These are phyloP conservation scores for Rhabdophis nuchalis DNA, from an alignment of 2,797 vertebrate genomes.

Conservation along the genomic window DNA sequence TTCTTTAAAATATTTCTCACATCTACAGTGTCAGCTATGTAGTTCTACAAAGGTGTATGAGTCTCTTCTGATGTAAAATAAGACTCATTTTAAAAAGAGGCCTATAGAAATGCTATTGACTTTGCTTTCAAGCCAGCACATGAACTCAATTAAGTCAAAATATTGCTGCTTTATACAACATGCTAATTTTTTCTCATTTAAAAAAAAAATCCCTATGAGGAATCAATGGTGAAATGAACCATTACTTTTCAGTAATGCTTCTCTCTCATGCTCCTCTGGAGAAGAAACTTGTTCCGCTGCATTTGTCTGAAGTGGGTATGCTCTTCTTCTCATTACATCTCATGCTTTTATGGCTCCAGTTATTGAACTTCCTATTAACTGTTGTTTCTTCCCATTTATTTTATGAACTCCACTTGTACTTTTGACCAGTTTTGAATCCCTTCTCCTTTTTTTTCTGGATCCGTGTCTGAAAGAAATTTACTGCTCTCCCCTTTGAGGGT, in stretches of 20 bases:
- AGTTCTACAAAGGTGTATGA: background rate
- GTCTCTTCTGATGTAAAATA: background rate
- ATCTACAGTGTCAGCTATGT: background rate
- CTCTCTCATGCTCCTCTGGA: conserved; percentile 13
- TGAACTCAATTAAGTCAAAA: background rate
- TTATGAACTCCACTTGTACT: background rate
- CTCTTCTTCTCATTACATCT: conserved; percentile 9
- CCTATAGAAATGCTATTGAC: background rate
- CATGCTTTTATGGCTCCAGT: conserved; percentile 1
- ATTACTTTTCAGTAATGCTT: conserved; percentile 5
- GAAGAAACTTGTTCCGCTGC: background rate
- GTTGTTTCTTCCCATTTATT: background rate
- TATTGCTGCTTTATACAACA: background rate
- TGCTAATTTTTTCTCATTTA: conserved; percentile 1
- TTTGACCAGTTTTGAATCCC: background rate
- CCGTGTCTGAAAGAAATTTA: background rate
- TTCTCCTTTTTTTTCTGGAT: background rate
- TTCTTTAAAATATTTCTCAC: background rate
- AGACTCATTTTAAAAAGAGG: background rate
- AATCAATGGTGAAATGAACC: conserved; percentile 23
- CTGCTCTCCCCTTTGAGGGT: background rate
- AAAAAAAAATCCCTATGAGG: background rate
- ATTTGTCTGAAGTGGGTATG: background rate
- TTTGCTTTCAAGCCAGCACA: background rate
- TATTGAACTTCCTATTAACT: conserved; percentile 7